These are phyloP conservation scores for Ichneumoninae sp. DNA, from an alignment of 2,888 invertebrate genomes.

Conservation along the genomic window DNA sequence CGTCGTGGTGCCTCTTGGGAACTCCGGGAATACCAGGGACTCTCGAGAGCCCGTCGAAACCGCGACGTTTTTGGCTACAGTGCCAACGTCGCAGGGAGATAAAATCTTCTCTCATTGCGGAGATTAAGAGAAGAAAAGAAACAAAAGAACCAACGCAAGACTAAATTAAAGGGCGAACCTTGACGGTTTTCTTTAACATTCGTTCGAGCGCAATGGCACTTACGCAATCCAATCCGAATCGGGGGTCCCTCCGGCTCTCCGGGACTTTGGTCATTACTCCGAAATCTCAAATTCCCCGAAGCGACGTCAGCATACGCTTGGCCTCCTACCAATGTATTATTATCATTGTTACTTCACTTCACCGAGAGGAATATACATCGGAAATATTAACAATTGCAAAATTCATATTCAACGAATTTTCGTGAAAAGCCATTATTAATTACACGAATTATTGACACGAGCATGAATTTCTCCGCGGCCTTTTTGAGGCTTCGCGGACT, in stretches of 20 bases:
- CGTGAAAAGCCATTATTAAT: neutral
- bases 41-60: conserved; percentile 20
- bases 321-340: conserved; percentile 25
- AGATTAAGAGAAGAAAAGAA: neutral
- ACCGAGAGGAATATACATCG: neutral
- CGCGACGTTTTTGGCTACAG: conserved; percentile 50
- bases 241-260: neutral
- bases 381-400: neutral
- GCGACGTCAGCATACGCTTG: conserved; percentile 22
- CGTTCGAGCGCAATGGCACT: conserved; percentile 13
- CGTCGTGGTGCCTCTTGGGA: conserved; percentile 3
- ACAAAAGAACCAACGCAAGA: neutral
- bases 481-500: neutral
- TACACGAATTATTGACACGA: neutral
- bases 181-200: conserved; percentile 42
- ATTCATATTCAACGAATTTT: neutral
- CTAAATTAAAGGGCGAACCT: conserved; percentile 8
- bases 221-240: neutral
- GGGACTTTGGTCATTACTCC: conserved; percentile 15
- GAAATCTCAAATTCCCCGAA: conserved; percentile 21
- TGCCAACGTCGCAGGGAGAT: conserved; percentile 44
- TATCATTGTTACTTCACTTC: conserved; percentile 2
- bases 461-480: neutral
- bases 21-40: conserved; percentile 25
- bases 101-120: neutral